Percentiles rank a stretch among this genome's conserved stretches.
phyloP scores from a whole-genome alignment of 1,140 invertebrate species.

The Orussus abietinus region DNA sequence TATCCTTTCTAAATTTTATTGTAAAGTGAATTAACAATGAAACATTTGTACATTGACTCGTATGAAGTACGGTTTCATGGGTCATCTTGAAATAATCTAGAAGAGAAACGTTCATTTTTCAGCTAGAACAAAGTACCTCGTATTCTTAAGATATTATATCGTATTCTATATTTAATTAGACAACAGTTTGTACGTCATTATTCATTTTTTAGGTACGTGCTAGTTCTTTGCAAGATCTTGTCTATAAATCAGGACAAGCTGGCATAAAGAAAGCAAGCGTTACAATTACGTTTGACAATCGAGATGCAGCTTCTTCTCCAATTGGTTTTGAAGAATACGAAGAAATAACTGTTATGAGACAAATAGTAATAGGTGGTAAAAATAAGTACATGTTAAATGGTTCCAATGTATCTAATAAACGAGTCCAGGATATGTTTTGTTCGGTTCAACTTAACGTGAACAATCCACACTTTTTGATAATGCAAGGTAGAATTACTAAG shows the following conservation, averaged over 20 bases:
- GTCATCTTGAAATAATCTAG: too few species aligned
- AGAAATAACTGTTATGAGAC: constrained; percentile 91
- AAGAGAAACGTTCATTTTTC: too few species aligned
- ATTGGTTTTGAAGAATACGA: constrained; percentile 89
- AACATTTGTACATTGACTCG: not conserved
- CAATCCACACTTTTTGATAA: constrained; percentile 99
- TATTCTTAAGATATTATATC: constrained; percentile 5
- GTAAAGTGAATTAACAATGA: too few species aligned
- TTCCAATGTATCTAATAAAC: constrained; percentile 80
- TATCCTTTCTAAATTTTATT: constrained; percentile 52
- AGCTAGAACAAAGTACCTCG: too few species aligned
- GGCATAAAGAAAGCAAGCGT: constrained; percentile 95
- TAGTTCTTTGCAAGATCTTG: constrained; percentile 85
- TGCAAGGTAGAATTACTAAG: constrained; percentile 99
- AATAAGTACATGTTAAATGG: constrained; percentile 97
- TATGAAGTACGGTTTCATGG: too few species aligned
- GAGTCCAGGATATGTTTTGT: constrained; percentile 91
- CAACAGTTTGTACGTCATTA: too few species aligned
- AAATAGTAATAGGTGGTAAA: constrained; percentile 76
- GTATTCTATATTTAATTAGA: too few species aligned
- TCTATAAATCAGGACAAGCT: constrained; percentile 97
- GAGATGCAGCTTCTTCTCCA: constrained; percentile 77
- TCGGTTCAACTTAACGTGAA: constrained; percentile 98
- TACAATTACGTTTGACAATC: constrained; percentile 94
- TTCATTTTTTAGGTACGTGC: constrained; percentile 76